Evolutionary conservation across 1,140 invertebrate genomes (phyloP).

Genomic region (Spodoptera litura): DNA sequence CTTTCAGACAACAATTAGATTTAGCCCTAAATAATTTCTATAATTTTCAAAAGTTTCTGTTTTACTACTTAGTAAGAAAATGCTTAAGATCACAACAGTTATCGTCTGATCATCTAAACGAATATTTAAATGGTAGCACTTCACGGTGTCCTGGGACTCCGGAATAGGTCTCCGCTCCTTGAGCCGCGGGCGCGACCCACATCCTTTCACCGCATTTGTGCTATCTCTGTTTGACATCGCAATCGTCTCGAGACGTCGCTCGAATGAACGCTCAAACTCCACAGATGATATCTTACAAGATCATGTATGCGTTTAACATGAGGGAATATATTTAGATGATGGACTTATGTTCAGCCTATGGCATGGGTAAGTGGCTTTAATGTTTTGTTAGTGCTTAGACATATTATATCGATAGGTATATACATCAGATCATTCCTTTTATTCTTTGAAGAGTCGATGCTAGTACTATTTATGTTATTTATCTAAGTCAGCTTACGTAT

Average conservation of each 20-base stretch:
- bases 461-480: no score
- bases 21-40: no score
- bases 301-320: slow-evolving; percentile 21
- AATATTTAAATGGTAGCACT: background rate
- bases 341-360: background rate
- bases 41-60: no score
- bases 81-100: no score
- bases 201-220: slow-evolving; percentile 77
- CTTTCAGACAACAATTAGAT: no score
- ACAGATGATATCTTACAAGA: slow-evolving; percentile 17
- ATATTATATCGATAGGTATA: background rate
- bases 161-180: slow-evolving; percentile 57
- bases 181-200: slow-evolving; percentile 69
- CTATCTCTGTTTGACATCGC: slow-evolving; percentile 80
- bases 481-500: no score
- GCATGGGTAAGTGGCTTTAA: background rate
- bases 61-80: no score
- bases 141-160: slow-evolving; percentile 17
- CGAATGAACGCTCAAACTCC: slow-evolving; percentile 26
- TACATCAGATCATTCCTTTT: no score
- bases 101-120: background rate
- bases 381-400: background rate
- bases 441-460: no score
- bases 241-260: slow-evolving; percentile 65
- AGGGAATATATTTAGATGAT: slow-evolving; percentile 24